Base-by-base conservation (phyloP, 2,113 vertebrate species). In the Dasyornis broadbenti region DNA sequence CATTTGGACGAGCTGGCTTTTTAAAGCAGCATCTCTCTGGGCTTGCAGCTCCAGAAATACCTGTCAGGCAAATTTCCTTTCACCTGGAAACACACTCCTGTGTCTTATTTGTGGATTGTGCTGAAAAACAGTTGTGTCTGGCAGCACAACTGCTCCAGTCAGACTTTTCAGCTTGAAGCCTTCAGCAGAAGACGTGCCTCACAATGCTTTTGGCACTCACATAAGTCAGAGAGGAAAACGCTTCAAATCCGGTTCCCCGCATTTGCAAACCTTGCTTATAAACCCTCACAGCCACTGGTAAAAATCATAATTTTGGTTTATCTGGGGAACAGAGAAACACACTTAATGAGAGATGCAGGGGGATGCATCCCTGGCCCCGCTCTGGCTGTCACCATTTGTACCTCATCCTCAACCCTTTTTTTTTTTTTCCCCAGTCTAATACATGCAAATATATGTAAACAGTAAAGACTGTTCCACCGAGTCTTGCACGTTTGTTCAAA, bases 391-490 rank as follows among this genome's bases (percentile, higher is more conserved):
- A 10, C 54, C 50, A 2, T 86, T 82, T 65, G 18, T 40, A 40
- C 47, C 19, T 73, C 68, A 1, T 50, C 85, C 82, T 71, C 39
- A 3, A 50, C 60, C 81, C 42, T 39, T 65, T 12, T 60, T 77
- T 65, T 24, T 47, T 44, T 79, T 30, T 15, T 7, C 42, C 44
- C 59, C 42, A 50, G 10, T 53, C 33, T 94, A 94, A 96, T 92
- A 22, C 78, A 92, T 96, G 94, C 92, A 96, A 95, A 97, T 93
- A 14, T 92, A 94, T 95, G 94, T 88, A 81, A 88, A 80, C 75
- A 94, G 53, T 81, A 73, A 94, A 77, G 89, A 24, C 80, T 81
- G 71, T 76, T 90, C 91, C 76, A 44, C 92, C 1, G 10, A 94
- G 90, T 93, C 95, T 94, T 91, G 61, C 87, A 61, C 70, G 2